Percentiles rank a stretch among this genome's conserved stretches.
Conservation (phyloP, 2,113 vertebrate genomes). For the Pungitius pungitius region DNA sequence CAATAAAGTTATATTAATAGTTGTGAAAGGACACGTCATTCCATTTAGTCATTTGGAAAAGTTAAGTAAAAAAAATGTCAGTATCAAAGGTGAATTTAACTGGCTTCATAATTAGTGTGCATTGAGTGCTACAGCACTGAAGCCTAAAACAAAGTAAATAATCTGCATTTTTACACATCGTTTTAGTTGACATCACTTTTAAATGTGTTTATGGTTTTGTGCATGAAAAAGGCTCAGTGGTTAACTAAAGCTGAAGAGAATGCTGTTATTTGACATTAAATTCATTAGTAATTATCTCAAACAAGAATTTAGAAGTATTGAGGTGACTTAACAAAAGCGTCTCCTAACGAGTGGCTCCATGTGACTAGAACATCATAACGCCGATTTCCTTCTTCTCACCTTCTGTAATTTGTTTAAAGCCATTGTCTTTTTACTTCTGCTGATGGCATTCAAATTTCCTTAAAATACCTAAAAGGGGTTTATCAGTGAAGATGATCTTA, state of each 20-base stretch:
- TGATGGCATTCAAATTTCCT: neutral
- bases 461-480: neutral
- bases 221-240: neutral
- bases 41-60: neutral
- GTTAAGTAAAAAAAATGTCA: too few species aligned
- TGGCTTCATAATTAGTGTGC: neutral
- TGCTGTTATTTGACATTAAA: too few species aligned
- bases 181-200: too few species aligned
- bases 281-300: neutral
- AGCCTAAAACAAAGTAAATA: neutral
- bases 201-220: neutral
- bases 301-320: too few species aligned
- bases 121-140: neutral
- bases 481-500: neutral
- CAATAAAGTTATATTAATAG: neutral
- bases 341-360: too few species aligned
- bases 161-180: neutral
- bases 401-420: too few species aligned
- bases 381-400: neutral
- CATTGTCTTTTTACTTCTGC: neutral
- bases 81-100: neutral
- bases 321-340: too few species aligned
- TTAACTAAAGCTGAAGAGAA: neutral
- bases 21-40: neutral
- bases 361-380: neutral